Conservation (phyloP, 2,888 invertebrate genomes). For the Scrobipalpa costella region DNA sequence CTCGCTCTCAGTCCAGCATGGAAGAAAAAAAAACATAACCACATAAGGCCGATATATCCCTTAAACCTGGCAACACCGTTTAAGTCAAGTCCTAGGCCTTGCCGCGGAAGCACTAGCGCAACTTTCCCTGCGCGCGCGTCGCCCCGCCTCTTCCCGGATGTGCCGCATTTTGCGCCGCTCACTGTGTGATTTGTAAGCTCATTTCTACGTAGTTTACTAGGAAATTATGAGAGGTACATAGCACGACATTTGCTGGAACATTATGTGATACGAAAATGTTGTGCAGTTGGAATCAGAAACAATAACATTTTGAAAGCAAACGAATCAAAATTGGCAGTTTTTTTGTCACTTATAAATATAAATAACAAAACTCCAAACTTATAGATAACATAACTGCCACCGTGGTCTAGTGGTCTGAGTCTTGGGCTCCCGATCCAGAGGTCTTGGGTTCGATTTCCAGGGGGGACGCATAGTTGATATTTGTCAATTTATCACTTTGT, state of each 20-base stretch:
- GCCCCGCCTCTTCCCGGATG: constrained; percentile 11
- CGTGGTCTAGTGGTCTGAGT: no score
- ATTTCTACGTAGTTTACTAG: constrained; percentile 7
- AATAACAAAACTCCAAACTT: no score
- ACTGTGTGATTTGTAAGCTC: constrained; percentile 12
- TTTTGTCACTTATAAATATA: no score
- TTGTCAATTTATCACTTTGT: no score
- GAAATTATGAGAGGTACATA: background rate
- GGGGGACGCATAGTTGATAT: no score
- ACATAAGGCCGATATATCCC: background rate
- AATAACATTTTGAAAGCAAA: no score
- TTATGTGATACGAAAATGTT: background rate
- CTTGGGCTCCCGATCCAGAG: no score
- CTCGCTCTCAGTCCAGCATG: no score
- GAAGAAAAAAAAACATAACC: background rate
- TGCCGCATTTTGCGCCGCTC: constrained; percentile 1
- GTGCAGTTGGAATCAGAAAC: background rate
- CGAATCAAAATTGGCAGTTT: no score
- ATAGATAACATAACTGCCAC: no score
- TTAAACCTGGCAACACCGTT: background rate
- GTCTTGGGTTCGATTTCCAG: no score
- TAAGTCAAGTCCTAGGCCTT: constrained; percentile 2
- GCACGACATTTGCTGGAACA: background rate
- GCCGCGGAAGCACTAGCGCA: constrained; percentile 14
- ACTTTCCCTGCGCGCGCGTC: constrained; percentile 10